A percentile compares a stretch with the other conserved stretches of the same genome.
Conservation (phyloP, 64 coral and sea anemone genomes). For the Acropora yongei region DNA sequence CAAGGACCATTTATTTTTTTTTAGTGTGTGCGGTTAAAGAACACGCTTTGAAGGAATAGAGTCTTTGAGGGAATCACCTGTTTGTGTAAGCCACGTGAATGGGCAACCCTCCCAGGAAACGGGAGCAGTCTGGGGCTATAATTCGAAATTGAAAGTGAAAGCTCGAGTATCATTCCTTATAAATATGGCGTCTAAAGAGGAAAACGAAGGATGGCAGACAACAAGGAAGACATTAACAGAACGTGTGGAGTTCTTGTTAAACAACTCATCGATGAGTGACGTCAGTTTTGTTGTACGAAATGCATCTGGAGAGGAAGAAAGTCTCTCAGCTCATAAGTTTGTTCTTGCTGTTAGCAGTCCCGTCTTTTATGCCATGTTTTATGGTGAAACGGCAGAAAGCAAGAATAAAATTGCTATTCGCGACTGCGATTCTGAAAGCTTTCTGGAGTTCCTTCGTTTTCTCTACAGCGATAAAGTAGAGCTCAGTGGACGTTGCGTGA, state of each 20-base stretch:
- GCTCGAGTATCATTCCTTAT: too few species aligned
- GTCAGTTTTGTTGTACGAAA: slow-evolving; percentile 26
- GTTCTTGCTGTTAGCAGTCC: slow-evolving; percentile 48
- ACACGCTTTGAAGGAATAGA: too few species aligned
- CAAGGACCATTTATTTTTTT: too few species aligned
- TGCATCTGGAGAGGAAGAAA: neutral
- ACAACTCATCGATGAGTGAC: slow-evolving; percentile 59
- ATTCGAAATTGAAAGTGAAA: too few species aligned
- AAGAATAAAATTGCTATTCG: slow-evolving; percentile 18
- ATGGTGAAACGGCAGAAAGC: slow-evolving; percentile 13
- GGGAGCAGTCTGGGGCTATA: too few species aligned
- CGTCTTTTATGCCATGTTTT: slow-evolving; percentile 68
- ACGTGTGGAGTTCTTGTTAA: slow-evolving; percentile 20
- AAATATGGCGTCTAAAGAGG: slow-evolving; percentile 11
- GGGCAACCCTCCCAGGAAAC: too few species aligned
- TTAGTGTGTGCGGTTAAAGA: too few species aligned
- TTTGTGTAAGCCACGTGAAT: too few species aligned
- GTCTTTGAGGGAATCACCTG: too few species aligned
- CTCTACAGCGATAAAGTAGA: slow-evolving; percentile 61
- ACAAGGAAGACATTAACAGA: slow-evolving; percentile 34
- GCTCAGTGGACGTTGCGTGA: slow-evolving; percentile 13
- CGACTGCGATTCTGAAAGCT: slow-evolving; percentile 46
- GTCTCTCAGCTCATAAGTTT: slow-evolving; percentile 54
- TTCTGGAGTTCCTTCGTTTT: slow-evolving; percentile 63
- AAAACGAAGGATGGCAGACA: slow-evolving; percentile 20